Percentiles rank a stretch among this genome's conserved stretches.
Evolutionary conservation across 2,888 invertebrate genomes (phyloP).

Genomic region (Acanthococcus lagerstroemiae): DNA sequence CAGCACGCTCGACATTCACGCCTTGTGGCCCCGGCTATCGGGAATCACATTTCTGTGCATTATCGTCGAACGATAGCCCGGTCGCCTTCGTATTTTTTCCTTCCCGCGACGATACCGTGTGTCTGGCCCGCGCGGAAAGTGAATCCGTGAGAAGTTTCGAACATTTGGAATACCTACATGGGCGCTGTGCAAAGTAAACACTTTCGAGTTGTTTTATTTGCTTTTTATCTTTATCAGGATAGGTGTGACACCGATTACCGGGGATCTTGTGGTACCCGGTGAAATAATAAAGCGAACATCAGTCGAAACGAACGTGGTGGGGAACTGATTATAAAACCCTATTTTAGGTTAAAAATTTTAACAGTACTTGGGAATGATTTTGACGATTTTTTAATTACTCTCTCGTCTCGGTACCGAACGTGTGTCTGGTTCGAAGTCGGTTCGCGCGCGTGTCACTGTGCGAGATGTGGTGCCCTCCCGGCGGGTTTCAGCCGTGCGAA

Average conservation of each 20-base stretch:
- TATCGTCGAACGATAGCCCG: no score
- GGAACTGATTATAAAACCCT: conserved; percentile 25
- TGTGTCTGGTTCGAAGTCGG: conserved; percentile 2
- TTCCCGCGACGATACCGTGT: no score
- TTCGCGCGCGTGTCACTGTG: background rate
- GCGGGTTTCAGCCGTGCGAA: background rate
- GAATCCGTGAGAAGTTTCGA: conserved; percentile 11
- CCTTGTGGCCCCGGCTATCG: no score
- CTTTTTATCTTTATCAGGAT: conserved; percentile 29
- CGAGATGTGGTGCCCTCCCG: background rate
- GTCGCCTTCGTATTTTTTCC: no score
- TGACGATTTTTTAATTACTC: background rate
- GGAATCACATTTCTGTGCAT: no score
- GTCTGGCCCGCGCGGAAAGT: background rate
- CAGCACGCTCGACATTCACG: no score
- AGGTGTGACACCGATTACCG: conserved; percentile 29
- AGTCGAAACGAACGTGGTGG: conserved; percentile 14
- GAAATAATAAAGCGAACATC: conserved; percentile 14
- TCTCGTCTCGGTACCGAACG: background rate
- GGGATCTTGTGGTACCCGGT: conserved; percentile 20
- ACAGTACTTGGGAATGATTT: background rate
- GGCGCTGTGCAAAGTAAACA: conserved; percentile 26
- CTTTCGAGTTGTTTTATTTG: conserved; percentile 25
- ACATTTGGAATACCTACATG: conserved; percentile 5
- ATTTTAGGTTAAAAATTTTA: conserved; percentile 16